Evolutionary conservation across 2,113 vertebrate species (phyloP).

Genomic region (Entomyzon cyanotis): DNA sequence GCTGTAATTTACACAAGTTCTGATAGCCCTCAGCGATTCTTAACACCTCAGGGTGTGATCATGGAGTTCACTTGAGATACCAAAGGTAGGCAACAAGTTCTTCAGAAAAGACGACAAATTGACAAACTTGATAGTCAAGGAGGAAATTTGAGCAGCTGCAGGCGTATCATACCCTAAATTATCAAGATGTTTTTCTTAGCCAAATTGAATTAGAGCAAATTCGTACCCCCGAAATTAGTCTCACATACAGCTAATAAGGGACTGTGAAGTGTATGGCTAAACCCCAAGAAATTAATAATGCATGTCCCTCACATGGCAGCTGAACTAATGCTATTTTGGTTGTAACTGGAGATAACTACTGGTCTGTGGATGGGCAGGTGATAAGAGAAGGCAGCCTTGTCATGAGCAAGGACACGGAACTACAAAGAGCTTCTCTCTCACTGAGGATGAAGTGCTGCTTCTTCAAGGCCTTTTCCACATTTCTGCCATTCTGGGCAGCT

Average conservation of each 20-base stretch:
- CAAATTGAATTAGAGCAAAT: background rate
- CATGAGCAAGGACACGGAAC: background rate
- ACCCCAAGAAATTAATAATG: conserved; percentile 11
- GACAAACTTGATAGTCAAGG: conserved; percentile 46
- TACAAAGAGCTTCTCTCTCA: background rate
- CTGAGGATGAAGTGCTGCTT: background rate
- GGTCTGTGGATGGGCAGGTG: background rate
- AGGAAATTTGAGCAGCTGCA: conserved; percentile 9
- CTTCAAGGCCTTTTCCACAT: background rate
- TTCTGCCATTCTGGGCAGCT: background rate
- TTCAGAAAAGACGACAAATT: conserved; percentile 67
- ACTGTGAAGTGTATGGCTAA: background rate
- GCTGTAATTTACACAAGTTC: conserved; percentile 84
- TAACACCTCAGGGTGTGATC: conserved; percentile 79
- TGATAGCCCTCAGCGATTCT: conserved; percentile 79
- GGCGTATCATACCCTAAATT: background rate
- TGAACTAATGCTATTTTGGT: background rate
- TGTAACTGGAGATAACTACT: conserved; percentile 13
- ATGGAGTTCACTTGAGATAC: conserved; percentile 65
- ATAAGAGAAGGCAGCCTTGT: background rate
- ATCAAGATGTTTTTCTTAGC: background rate
- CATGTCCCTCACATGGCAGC: background rate
- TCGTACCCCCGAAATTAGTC: background rate
- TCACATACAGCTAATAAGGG: background rate
- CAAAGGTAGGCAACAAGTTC: conserved; percentile 61